A percentile compares a stretch with the other conserved stretches of the same genome.
Evolutionary conservation across 2,888 invertebrate species (phyloP).

Genomic region (Nephrotoma appendiculata): DNA sequence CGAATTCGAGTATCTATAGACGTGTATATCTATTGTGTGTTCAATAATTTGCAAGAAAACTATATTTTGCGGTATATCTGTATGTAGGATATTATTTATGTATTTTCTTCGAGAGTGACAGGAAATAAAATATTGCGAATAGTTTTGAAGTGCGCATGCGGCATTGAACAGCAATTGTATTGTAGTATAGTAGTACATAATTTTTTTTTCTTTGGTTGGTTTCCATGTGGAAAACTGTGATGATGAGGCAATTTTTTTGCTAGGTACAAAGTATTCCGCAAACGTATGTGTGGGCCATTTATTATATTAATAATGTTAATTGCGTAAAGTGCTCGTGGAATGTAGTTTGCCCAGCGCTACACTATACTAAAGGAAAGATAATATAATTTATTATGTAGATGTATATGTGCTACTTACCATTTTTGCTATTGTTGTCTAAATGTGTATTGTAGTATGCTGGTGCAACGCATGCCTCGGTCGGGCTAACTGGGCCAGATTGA

Average conservation of each 20-base stretch:
- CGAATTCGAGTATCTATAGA: background rate
- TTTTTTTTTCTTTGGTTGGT: background rate
- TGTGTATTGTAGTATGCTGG: conserved; percentile 13
- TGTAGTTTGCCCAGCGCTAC: background rate
- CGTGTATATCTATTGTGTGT: background rate
- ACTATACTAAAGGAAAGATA: background rate
- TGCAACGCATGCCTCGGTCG: conserved; percentile 14
- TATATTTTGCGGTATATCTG: background rate
- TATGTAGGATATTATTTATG: background rate
- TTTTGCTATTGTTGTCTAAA: conserved; percentile 6
- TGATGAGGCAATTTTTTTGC: background rate
- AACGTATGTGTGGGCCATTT: too few relatives aligned
- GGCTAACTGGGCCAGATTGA: conserved; percentile 13
- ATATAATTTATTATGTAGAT: background rate
- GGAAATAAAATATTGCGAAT: background rate
- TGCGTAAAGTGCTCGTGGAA: background rate
- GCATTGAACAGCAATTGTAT: background rate
- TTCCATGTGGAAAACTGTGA: background rate
- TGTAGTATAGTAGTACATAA: background rate
- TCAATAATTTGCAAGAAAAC: background rate
- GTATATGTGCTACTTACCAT: conserved; percentile 9
- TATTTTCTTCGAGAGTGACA: background rate
- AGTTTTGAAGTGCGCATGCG: background rate
- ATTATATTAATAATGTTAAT: too few relatives aligned
- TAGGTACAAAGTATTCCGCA: background rate